Conservation (phyloP, 2,797 vertebrate genomes). For the Naso thynnoides region DNA sequence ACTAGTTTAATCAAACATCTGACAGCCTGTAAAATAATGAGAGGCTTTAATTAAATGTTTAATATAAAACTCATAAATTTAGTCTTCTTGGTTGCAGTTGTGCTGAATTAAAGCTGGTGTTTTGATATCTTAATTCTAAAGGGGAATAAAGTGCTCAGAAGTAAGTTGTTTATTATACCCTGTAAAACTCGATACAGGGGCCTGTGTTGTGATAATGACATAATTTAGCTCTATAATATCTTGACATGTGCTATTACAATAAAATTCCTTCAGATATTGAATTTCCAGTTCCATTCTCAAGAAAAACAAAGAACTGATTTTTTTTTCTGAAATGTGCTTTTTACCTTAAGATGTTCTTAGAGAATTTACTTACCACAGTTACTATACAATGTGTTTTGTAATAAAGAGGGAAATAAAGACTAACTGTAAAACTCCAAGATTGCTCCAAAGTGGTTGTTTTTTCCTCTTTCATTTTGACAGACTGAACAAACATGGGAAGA, state of each 20-base stretch:
- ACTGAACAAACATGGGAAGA: too few species aligned
- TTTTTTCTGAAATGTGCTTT: background rate
- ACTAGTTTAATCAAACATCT: background rate
- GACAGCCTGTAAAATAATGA: background rate
- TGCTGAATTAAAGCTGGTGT: background rate
- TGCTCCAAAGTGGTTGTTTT: background rate
- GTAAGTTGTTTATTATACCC: background rate
- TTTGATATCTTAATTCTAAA: background rate
- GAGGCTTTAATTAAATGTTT: background rate
- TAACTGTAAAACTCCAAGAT: background rate
- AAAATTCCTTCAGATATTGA: background rate
- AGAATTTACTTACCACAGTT: too few species aligned
- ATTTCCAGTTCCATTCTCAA: background rate
- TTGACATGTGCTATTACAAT: background rate
- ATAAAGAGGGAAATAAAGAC: background rate
- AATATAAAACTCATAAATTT: background rate
- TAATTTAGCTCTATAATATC: background rate
- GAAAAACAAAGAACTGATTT: background rate
- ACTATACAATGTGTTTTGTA: background rate
- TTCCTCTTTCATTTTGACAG: rapidly evolving
- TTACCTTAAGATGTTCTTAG: background rate
- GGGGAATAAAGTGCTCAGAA: background rate
- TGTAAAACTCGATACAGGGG: background rate
- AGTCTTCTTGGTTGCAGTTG: background rate
- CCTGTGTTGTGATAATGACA: background rate